A percentile compares a stretch with the other conserved stretches of the same genome.
These are phyloP conservation scores for Hyperoodon ampullatus DNA, from an alignment of 2,113 vertebrate species.

Conservation along the genomic window DNA sequence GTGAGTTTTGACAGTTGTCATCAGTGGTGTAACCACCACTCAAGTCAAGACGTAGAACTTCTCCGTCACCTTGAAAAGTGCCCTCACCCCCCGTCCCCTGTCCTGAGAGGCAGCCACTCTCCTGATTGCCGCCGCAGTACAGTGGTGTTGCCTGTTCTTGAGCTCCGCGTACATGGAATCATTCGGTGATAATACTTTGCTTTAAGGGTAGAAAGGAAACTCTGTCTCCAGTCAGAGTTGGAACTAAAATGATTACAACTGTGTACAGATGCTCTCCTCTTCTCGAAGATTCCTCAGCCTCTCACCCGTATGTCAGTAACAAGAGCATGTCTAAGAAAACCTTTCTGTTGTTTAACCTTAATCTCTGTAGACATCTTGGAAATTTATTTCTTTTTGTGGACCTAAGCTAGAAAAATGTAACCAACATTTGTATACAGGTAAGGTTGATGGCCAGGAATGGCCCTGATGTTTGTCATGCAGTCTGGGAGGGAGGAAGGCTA, in stretches of 20 bases:
- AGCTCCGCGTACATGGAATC: neutral
- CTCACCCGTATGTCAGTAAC: neutral
- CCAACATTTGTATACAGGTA: neutral
- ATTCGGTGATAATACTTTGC: neutral
- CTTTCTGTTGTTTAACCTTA: neutral
- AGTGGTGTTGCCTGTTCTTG: neutral
- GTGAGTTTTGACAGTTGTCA: neutral
- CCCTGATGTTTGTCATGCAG: neutral
- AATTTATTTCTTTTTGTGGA: neutral
- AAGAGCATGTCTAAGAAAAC: neutral
- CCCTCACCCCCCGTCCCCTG: neutral
- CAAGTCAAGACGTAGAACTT: neutral
- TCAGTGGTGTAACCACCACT: neutral
- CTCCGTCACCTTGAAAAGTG: neutral
- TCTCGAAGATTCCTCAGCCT: neutral
- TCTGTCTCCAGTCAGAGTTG: neutral
- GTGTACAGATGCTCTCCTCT: neutral
- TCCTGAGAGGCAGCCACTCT: neutral
- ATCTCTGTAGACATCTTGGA: neutral
- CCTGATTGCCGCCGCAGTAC: neutral
- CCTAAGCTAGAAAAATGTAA: neutral
- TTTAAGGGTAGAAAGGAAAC: slow-evolving; percentile 35
- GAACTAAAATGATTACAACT: neutral
- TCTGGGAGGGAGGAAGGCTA: neutral
- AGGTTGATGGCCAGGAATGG: neutral